Percentiles rank a stretch among this genome's conserved stretches.
Evolutionary conservation across 2,113 vertebrate genomes (phyloP).

Genomic region (Drymodes brunneopygia): DNA sequence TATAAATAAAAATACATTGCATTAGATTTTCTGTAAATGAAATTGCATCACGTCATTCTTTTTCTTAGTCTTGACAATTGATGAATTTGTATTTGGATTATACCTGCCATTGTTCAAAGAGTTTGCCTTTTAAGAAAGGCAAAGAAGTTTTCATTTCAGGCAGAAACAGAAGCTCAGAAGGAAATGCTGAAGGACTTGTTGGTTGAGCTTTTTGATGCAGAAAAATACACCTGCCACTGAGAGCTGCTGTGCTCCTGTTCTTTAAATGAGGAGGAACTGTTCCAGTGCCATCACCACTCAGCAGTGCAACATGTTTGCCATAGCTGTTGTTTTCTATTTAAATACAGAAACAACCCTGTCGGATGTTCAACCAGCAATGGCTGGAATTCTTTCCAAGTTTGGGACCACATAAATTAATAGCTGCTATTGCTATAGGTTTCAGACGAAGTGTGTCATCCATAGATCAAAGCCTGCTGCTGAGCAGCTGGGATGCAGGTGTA

Average conservation of each 20-base stretch:
- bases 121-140: neutral
- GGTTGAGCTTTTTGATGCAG: neutral
- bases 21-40: neutral
- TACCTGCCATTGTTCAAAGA: neutral
- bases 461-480: neutral
- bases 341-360: neutral
- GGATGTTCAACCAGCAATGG: neutral
- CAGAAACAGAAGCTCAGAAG: neutral
- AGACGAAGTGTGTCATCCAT: neutral
- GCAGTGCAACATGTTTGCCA: neutral
- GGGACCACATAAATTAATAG: neutral
- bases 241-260: neutral
- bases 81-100: neutral
- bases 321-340: neutral
- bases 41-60: neutral
- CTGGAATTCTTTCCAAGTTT: neutral
- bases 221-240: neutral
- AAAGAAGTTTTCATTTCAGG: neutral
- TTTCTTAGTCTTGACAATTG: neutral
- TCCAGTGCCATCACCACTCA: neutral
- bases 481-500: constrained; percentile 18
- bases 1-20: neutral
- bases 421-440: neutral
- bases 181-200: neutral
- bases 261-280: neutral